Evolutionary conservation across 1,140 invertebrate genomes (phyloP).

Genomic region (Zelostemma sp.): DNA sequence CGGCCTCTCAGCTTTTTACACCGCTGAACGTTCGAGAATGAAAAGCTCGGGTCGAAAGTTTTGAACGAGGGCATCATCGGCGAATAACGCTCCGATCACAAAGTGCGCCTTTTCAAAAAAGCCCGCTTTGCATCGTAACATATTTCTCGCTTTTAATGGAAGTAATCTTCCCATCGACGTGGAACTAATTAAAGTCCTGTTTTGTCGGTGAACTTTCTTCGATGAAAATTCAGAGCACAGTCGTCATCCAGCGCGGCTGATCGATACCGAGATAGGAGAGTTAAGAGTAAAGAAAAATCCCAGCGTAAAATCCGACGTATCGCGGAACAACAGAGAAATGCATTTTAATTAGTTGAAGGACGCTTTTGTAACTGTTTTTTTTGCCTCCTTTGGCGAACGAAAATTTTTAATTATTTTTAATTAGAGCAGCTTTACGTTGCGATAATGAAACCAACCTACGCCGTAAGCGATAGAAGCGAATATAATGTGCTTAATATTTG

Average conservation of each 20-base stretch:
- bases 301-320: background rate
- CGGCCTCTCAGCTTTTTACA: constrained; percentile 17
- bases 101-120: constrained; percentile 18
- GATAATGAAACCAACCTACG: background rate
- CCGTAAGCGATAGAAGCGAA: background rate
- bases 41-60: constrained; percentile 36
- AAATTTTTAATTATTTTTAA: constrained; percentile 1
- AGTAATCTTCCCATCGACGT: constrained; percentile 15
- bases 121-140: constrained; percentile 8
- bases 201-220: background rate
- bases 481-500: background rate
- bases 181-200: background rate
- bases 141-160: constrained; percentile 30
- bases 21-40: constrained; percentile 15
- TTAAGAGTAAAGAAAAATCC: background rate
- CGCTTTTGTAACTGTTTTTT: background rate
- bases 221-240: background rate
- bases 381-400: background rate
- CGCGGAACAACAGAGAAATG: background rate
- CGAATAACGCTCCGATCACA: constrained; percentile 26
- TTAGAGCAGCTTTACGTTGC: background rate
- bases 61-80: constrained; percentile 31
- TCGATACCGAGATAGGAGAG: background rate
- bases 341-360: background rate
- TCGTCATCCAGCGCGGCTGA: background rate